Conservation (phyloP, 2,888 invertebrate genomes). For the Drosophila mimetica region DNA sequence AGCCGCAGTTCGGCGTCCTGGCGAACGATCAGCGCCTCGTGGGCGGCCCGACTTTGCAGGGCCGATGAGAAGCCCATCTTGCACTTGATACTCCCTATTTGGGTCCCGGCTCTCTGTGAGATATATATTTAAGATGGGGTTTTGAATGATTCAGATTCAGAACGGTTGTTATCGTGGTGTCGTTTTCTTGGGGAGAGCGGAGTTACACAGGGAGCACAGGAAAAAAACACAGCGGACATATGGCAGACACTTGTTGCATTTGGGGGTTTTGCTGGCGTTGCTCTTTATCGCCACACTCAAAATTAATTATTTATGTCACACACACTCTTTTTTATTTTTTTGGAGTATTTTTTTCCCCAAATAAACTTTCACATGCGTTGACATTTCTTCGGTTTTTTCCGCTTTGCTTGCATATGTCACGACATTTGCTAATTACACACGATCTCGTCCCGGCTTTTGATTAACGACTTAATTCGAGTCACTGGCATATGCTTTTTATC, state of each 20-base stretch:
- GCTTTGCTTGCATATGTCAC: conserved; percentile 39
- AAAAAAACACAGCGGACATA: conserved; percentile 52
- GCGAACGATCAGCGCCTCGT: conserved; percentile 94
- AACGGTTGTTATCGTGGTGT: conserved; percentile 25
- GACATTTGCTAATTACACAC: conserved; percentile 55
- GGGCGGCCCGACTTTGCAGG: conserved; percentile 94
- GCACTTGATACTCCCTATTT: conserved; percentile 23
- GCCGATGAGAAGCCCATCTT: conserved; percentile 94
- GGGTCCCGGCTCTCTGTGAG: conserved; percentile 12
- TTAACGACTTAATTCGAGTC: conserved; percentile 48
- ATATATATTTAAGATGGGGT: conserved; percentile 14
- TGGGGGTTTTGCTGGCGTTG: conserved; percentile 27
- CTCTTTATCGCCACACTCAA: conserved; percentile 36
- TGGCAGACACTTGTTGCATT: conserved; percentile 74
- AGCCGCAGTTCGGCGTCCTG: conserved; percentile 97
- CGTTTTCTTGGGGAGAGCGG: neutral
- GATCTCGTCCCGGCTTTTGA: conserved; percentile 42
- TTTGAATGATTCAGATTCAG: conserved; percentile 50
- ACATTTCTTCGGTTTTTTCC: conserved; percentile 36
- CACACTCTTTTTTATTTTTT: conserved; percentile 21
- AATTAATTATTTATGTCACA: conserved; percentile 71
- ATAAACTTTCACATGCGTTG: conserved; percentile 67
- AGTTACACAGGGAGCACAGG: conserved; percentile 46
- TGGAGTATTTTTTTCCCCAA: conserved; percentile 24
- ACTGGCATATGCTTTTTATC: conserved; percentile 32